Conservation (phyloP, 2,888 invertebrate species). For the Quadroppia sp. region DNA sequence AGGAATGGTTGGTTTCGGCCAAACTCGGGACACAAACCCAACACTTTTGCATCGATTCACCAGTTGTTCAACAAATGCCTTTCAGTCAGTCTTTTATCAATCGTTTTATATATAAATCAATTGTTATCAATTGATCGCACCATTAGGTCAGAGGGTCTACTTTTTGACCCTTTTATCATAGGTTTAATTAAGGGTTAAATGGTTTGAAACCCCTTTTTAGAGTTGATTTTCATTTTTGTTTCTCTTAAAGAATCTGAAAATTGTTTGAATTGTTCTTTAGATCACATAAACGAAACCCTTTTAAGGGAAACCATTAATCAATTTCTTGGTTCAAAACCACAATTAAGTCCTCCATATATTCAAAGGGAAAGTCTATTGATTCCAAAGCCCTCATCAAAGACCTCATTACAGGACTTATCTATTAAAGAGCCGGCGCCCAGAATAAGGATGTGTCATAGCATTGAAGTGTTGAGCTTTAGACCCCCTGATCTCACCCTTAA, state of each 20-base stretch:
- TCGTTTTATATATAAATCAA: not conserved
- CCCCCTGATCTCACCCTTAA: not conserved
- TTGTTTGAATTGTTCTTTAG: not conserved
- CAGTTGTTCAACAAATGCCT: slow-evolving; percentile 4
- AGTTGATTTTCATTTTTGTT: not conserved
- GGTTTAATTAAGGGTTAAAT: too few relatives aligned
- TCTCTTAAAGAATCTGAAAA: not conserved
- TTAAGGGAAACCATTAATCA: not conserved
- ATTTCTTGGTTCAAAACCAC: not conserved
- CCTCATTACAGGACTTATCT: not conserved
- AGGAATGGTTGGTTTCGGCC: slow-evolving; percentile 37
- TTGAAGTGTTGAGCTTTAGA: slow-evolving; percentile 21
- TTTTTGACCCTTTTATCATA: too few relatives aligned
- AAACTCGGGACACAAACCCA: slow-evolving; percentile 36
- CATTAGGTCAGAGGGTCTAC: too few relatives aligned
- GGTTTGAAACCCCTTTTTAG: too few relatives aligned
- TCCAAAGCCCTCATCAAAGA: not conserved
- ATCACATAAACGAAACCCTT: slow-evolving; percentile 10
- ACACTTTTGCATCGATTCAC: slow-evolving; percentile 20
- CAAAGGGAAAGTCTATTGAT: not conserved
- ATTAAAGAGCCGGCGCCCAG: not conserved
- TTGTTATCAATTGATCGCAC: too few relatives aligned
- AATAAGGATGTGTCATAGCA: slow-evolving; percentile 24
- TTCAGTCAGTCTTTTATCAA: not conserved
- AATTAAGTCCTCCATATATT: not conserved